Conservation (phyloP, 2,797 vertebrate species). For the Epinephelus coioides region DNA sequence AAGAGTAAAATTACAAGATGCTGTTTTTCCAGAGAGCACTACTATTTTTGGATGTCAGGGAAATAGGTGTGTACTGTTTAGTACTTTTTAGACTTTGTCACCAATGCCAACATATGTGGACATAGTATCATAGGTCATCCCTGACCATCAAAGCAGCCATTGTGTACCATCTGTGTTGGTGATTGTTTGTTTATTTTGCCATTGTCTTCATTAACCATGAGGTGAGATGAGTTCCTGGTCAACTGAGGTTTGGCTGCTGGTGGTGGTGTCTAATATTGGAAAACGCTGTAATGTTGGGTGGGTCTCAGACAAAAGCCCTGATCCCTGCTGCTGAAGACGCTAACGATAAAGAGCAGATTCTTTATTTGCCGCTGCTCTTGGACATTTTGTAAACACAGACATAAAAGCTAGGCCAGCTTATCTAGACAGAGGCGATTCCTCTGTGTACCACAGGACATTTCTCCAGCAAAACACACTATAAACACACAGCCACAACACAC, state of each 20-base stretch:
- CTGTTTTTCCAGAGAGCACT: slow-evolving; percentile 33
- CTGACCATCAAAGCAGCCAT: background rate
- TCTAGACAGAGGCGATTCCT: slow-evolving; percentile 72
- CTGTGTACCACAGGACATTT: slow-evolving; percentile 67
- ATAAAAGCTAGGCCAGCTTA: slow-evolving; percentile 76
- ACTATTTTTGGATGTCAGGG: slow-evolving; percentile 49
- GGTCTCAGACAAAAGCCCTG: slow-evolving; percentile 70
- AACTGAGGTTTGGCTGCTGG: slow-evolving; percentile 29
- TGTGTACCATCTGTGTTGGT: background rate
- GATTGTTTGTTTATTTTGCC: slow-evolving; percentile 21
- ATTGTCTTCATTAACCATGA: slow-evolving; percentile 33
- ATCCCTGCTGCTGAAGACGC: slow-evolving; percentile 39
- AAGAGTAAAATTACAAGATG: slow-evolving; percentile 22
- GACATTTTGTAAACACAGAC: slow-evolving; percentile 77
- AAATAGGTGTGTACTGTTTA: slow-evolving; percentile 33
- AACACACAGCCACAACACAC: slow-evolving; percentile 67
- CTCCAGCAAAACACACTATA: slow-evolving; percentile 54
- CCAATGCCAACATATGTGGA: background rate
- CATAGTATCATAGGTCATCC: background rate
- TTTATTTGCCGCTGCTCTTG: slow-evolving; percentile 67
- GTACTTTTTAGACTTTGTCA: slow-evolving; percentile 4
- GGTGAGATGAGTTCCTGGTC: slow-evolving; percentile 27
- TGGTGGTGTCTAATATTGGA: slow-evolving; percentile 34
- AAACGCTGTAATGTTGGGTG: slow-evolving; percentile 56
- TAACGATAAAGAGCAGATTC: slow-evolving; percentile 50